Evolutionary conservation across 2,113 vertebrate species (phyloP).

Genomic region (Larimichthys crocea): DNA sequence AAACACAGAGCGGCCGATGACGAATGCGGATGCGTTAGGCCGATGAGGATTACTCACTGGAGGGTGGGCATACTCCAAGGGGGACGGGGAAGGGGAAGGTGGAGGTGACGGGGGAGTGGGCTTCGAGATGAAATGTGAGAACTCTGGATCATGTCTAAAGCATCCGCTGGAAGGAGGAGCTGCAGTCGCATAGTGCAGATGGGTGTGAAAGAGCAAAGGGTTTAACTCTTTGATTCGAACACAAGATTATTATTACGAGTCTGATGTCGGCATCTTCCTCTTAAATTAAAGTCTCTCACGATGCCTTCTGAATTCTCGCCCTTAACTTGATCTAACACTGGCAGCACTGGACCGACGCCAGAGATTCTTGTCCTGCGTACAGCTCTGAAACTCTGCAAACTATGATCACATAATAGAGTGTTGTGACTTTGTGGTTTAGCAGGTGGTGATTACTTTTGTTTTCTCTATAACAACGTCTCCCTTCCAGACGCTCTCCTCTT

Average conservation of each 20-base stretch:
- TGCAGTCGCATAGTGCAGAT: constrained; percentile 34
- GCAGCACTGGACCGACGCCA: constrained; percentile 13
- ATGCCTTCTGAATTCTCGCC: neutral
- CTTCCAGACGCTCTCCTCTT: neutral
- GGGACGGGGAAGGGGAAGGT: neutral
- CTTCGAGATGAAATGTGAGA: constrained; percentile 62
- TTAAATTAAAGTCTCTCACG: neutral
- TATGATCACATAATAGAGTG: constrained; percentile 20
- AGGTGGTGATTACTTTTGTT: constrained; percentile 50
- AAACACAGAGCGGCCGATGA: constrained; percentile 58
- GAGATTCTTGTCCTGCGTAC: constrained; percentile 14
- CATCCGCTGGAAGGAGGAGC: constrained; percentile 56
- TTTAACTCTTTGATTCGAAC: constrained; percentile 38
- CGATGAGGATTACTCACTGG: constrained; percentile 35
- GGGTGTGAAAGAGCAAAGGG: constrained; percentile 42
- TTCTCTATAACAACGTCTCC: neutral
- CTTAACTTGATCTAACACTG: neutral
- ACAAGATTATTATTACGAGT: neutral
- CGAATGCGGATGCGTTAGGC: constrained; percentile 54
- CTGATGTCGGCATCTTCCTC: neutral
- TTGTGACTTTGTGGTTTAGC: constrained; percentile 31
- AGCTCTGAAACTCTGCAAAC: constrained; percentile 18
- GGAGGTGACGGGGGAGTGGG: neutral
- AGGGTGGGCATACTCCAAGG: constrained; percentile 4
- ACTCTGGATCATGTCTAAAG: constrained; percentile 47